Percentiles rank a stretch among this genome's conserved stretches.
These are phyloP conservation scores for Paracentrotus lividus DNA, from an alignment of 53 echinoderm and acorn worm species.

Conservation along the genomic window DNA sequence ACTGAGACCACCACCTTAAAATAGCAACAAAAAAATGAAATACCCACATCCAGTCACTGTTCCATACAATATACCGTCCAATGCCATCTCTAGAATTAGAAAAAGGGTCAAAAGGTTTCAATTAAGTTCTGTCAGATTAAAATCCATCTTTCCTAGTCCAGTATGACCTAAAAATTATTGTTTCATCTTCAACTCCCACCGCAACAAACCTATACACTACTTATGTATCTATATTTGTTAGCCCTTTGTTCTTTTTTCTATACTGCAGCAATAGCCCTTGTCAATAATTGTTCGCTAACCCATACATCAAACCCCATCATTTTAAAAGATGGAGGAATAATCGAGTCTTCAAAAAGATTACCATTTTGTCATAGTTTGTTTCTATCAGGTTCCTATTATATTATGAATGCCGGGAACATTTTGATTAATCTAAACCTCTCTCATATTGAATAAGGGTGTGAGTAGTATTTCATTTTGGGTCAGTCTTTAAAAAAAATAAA, in stretches of 20 bases:
- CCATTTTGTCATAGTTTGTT: too few species aligned
- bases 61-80: background rate
- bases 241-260: background rate
- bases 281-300: background rate
- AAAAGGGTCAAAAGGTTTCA: background rate
- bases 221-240: background rate
- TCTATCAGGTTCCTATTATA: slow-evolving; percentile 5
- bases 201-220: background rate
- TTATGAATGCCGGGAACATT: background rate
- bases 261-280: background rate
- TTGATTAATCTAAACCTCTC: background rate
- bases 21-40: background rate
- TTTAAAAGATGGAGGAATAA: background rate
- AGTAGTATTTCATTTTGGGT: background rate
- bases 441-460: background rate
- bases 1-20: background rate
- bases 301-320: background rate
- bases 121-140: background rate
- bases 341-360: background rate
- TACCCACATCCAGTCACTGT: background rate
- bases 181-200: background rate
- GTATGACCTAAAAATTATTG: background rate
- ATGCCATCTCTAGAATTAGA: background rate
- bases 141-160: background rate
- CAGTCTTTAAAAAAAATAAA: background rate